A percentile compares a stretch with the other conserved stretches of the same genome.
phyloP scores from a whole-genome alignment of 2,888 invertebrate species.

The Lasioglossum figueresi region DNA sequence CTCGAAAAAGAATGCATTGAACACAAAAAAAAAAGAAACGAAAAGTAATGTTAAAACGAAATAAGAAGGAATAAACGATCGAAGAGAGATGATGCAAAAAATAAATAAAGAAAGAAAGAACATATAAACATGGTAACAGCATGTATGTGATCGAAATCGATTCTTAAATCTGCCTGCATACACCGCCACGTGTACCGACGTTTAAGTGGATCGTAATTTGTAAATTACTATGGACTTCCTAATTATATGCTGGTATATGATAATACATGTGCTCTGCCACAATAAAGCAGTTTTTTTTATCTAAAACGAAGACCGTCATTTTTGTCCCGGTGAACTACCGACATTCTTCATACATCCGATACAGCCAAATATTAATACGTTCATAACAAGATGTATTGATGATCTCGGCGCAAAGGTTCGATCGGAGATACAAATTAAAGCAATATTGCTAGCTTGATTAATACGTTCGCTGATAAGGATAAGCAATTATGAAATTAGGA shows the following conservation, averaged over 20 bases:
- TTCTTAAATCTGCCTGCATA: conserved; percentile 74
- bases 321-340: conserved; percentile 11
- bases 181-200: conserved; percentile 77
- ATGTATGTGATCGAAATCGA: conserved; percentile 66
- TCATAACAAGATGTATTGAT: no score
- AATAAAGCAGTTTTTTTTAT: conserved; percentile 84
- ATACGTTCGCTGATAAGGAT: background rate
- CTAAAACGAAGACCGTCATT: conserved; percentile 63
- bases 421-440: no score
- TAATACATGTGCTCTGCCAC: conserved; percentile 83
- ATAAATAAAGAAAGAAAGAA: conserved; percentile 17
- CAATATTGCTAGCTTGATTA: no score
- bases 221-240: conserved; percentile 82
- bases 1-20: conserved; percentile 13
- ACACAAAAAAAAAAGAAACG: conserved; percentile 36
- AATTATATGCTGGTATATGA: conserved; percentile 82
- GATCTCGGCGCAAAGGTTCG: no score
- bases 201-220: conserved; percentile 81
- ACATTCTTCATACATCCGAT: background rate
- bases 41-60: conserved; percentile 56
- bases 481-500: background rate
- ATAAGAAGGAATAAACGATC: conserved; percentile 47
- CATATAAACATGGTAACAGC: conserved; percentile 50
- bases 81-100: conserved; percentile 34
- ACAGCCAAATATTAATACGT: background rate